Conservation (phyloP, 2,888 invertebrate species). For the Synergus umbraculus region DNA sequence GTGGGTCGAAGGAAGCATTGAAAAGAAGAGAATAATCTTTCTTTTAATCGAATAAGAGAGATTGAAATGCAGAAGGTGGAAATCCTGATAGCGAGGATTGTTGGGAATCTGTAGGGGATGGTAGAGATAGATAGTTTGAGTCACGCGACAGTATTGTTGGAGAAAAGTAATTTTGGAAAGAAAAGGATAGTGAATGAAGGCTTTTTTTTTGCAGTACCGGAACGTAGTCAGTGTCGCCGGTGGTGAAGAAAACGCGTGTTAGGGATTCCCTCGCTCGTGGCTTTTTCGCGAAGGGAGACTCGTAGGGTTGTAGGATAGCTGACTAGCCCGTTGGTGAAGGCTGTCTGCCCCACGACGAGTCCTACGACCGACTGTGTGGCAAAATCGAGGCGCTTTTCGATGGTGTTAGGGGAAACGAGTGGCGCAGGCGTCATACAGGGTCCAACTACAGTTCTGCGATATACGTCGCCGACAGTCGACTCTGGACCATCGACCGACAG, state of each 20-base stretch:
- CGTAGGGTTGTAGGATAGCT: conserved; percentile 42
- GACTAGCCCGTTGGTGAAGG: conserved; percentile 46
- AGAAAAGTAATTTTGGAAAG: background rate
- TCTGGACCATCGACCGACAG: conserved; percentile 69
- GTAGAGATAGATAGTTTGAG: background rate
- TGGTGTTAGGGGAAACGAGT: conserved; percentile 54
- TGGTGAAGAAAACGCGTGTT: conserved; percentile 23
- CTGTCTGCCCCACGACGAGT: conserved; percentile 59
- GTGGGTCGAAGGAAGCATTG: conserved; percentile 16
- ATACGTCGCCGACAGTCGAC: conserved; percentile 67
- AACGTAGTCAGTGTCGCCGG: background rate
- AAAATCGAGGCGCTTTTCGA: conserved; percentile 56
- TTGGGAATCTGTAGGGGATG: background rate
- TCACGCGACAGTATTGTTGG: background rate
- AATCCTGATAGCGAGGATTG: background rate
- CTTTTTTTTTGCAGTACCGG: background rate
- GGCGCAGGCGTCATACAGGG: conserved; percentile 69
- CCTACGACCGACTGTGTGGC: conserved; percentile 61
- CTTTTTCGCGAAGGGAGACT: conserved; percentile 44
- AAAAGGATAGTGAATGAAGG: background rate
- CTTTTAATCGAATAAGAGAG: background rate
- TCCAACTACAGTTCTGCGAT: conserved; percentile 59
- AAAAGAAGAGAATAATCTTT: background rate
- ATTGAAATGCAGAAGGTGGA: conserved; percentile 5
- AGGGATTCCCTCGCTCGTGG: conserved; percentile 17